Evolutionary conservation across 2,888 invertebrate species (phyloP), one percentile per base, ranked within the genome.

Genomic region (Latheticus oryzae): DNA sequence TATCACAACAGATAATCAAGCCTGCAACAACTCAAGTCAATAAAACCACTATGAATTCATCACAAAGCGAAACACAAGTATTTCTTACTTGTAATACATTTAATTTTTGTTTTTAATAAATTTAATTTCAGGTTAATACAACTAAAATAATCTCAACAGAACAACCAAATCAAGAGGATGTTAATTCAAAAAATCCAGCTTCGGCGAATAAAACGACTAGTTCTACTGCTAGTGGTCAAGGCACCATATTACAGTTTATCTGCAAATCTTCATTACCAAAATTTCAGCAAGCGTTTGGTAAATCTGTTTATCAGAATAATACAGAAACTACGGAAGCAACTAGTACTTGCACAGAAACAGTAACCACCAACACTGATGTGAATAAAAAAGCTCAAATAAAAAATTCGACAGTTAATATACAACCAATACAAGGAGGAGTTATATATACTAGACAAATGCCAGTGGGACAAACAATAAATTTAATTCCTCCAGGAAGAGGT

Each of bases 211-310:
- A 66, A 28, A 58, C 56, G 23, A 63, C 52, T 26, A 64, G 73
- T 9, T 58, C 70, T 2, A 38, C 71, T 32, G 55, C 65, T 1
- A 61, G 71, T n/a, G 72, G 72, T 50, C 69, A 70, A 35, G 73
- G 76, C 59, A 76, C 77, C 13, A 78, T 79, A 54, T 81, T 86
- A 15, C 85, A 86, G 66, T 85, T 86, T 69, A 83, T 86, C 32
- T 86, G 86, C 69, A 86, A 86, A 75, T 84, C 86, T 24, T 78
- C 75, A 4, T 64, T 90, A 56, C 90, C 90, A 1, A 90, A 90
- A 76, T 90, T 90, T 73, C 89, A 89, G 71, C 90, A 90, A 77
- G 90, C 88, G 0, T 90, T 90, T 74, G 89, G 90, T 0, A 89
- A 89, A 76, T 85, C 87, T 33, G 85, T 87, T 32, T 89, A 82